Evolutionary conservation across 1,140 invertebrate genomes (phyloP).

Genomic region (Drosophila lacteicornis): DNA sequence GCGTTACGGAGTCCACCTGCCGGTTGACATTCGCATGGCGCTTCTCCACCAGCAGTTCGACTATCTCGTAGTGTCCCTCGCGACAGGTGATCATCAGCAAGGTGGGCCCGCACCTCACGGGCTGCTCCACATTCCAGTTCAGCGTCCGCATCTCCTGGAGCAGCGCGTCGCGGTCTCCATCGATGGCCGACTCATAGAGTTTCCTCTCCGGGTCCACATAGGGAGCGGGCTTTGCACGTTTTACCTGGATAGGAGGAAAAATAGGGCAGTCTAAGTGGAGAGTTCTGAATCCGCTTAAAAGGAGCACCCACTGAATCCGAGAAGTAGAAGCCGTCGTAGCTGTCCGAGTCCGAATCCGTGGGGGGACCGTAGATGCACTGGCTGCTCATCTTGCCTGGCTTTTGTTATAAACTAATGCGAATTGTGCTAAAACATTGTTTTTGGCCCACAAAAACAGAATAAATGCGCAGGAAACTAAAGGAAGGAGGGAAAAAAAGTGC

Average conservation of each 20-base stretch:
- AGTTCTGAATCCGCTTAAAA: not conserved
- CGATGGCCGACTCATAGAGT: conserved; percentile 42
- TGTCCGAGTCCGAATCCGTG: conserved; percentile 65
- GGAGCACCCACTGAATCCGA: conserved; percentile 41
- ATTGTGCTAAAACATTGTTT: conserved; percentile 20
- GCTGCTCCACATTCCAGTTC: conserved; percentile 35
- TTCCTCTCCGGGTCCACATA: conserved; percentile 41
- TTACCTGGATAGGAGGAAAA: conserved; percentile 10
- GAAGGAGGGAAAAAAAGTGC: not conserved
- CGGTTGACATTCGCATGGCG: conserved; percentile 62
- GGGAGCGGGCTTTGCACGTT: conserved; percentile 17
- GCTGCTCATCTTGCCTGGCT: conserved; percentile 26
- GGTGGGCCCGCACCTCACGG: conserved; percentile 38
- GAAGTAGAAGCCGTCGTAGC: conserved; percentile 80
- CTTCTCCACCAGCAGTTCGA: conserved; percentile 54
- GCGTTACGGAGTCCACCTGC: conserved; percentile 65
- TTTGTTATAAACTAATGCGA: conserved; percentile 7
- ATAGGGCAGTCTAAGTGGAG: not conserved
- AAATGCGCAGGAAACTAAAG: conserved; percentile 17
- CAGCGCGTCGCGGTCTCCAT: conserved; percentile 40
- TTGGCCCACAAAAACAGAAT: conserved; percentile 3
- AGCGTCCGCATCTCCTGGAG: conserved; percentile 59
- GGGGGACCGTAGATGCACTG: conserved; percentile 56
- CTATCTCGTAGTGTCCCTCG: conserved; percentile 63
- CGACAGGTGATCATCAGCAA: conserved; percentile 64